Base-by-base conservation (phyloP, 1,140 invertebrate species). In the Hypsibius dujardini region DNA sequence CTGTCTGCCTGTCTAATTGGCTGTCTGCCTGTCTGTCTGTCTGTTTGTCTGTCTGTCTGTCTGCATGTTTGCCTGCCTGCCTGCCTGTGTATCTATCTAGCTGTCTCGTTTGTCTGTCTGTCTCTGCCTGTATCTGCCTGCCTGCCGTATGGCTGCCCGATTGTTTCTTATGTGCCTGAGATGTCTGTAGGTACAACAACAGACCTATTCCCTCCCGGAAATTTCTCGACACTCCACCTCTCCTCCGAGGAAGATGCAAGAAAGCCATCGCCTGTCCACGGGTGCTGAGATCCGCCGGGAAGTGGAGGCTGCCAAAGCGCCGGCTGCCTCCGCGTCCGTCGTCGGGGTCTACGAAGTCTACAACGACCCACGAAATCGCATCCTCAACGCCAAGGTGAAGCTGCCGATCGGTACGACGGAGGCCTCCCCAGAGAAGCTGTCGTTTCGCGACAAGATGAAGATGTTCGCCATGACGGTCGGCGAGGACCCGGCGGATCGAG, bases 371-470 rank as follows among this genome's bases (percentile, higher is more conserved):
- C 46, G 70, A 47, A 59, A 40, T n/a, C 46, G 12, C 15, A 40
- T 74, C 47, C 62, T 14, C n/a, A 71, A 59, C 56, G 59, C n/a
- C 46, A 74, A 62, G 60, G 47, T 2, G 15, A 74, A 40, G 3
- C 70, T 45, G 72, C 71, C 15, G 28, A 7, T 60, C 28, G n/a
- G n/a, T 72, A 14, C 69, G 46, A 46, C 1, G 42, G 47, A n/a
- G n/a, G 70, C 1, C 7, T 69, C 72, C 28, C 90, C 90, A 1
- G 90, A 93, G 77, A 92, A 92, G 76, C 81, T 95, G 7, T 89
- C 87, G 70, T 94, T 95, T 78, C 90, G 91, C 78, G 91, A 94
- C 78, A 95, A 95, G 80, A 94, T 95, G 90, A 92, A 92, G 79
- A 92, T 94, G 90, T 95, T 95, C 82, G 91, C 90, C 14, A 87